Conservation (phyloP, 2,888 invertebrate genomes). For the Phlogophora meticulosa region DNA sequence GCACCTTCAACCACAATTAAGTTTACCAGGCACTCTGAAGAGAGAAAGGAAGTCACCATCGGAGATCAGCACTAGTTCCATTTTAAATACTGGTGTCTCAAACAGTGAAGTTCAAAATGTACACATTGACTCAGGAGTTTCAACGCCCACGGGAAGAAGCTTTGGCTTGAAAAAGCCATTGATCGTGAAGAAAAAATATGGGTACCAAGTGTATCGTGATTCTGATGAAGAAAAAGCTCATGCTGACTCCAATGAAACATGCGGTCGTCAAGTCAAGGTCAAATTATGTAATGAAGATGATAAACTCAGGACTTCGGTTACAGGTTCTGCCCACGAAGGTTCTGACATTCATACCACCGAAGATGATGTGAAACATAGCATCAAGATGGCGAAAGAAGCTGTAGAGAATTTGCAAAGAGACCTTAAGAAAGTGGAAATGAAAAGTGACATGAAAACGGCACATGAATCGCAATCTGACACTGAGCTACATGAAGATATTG, state of each 20-base stretch:
- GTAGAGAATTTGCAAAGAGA: constrained; percentile 83
- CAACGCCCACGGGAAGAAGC: constrained; percentile 69
- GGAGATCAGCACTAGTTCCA: constrained; percentile 52
- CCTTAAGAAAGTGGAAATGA: constrained; percentile 76
- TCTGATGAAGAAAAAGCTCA: constrained; percentile 83
- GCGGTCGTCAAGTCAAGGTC: constrained; percentile 82
- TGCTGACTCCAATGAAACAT: constrained; percentile 77
- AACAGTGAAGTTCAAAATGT: constrained; percentile 47
- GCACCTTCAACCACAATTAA: constrained; percentile 32
- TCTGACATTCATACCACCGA: constrained; percentile 67
- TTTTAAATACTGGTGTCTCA: constrained; percentile 27
- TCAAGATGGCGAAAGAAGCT: constrained; percentile 84
- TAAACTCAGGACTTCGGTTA: constrained; percentile 67
- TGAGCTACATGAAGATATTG: constrained; percentile 81
- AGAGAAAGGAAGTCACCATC: constrained; percentile 77
- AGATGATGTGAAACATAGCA: constrained; percentile 81
- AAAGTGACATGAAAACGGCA: constrained; percentile 62
- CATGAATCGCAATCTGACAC: constrained; percentile 71
- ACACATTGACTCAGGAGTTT: constrained; percentile 51
- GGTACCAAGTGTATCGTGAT: constrained; percentile 80
- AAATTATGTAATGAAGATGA: constrained; percentile 81
- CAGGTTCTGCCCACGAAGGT: constrained; percentile 65
- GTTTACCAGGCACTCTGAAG: constrained; percentile 63
- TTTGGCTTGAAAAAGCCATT: constrained; percentile 77
- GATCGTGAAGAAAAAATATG: constrained; percentile 81